These are phyloP conservation scores for Sceloporus undulatus DNA, from an alignment of 2,113 vertebrate species.

Conservation along the genomic window DNA sequence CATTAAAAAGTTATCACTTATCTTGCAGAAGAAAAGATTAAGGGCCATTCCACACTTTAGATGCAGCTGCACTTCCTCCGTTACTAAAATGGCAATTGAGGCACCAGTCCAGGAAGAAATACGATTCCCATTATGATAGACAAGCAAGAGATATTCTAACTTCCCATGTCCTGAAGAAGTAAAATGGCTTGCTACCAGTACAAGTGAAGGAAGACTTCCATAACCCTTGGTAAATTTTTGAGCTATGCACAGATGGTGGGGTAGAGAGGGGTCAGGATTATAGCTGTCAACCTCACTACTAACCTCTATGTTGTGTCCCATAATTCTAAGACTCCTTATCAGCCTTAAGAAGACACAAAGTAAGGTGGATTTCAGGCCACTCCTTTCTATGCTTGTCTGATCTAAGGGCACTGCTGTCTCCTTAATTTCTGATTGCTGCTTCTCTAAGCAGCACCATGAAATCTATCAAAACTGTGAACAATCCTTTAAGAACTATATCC, in stretches of 20 bases:
- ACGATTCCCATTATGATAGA: slow-evolving; percentile 71
- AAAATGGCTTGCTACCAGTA: slow-evolving; percentile 65
- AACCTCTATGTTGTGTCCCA: background rate
- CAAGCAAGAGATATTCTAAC: slow-evolving; percentile 64
- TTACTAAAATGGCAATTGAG: slow-evolving; percentile 76
- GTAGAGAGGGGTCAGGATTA: background rate
- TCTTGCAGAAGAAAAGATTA: slow-evolving; percentile 71
- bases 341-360: background rate
- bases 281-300: background rate
- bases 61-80: slow-evolving; percentile 67
- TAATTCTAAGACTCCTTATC: background rate
- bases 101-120: slow-evolving; percentile 69
- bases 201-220: slow-evolving; percentile 60
- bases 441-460: background rate
- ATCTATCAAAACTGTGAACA: background rate
- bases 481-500: background rate
- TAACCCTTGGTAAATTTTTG: background rate
- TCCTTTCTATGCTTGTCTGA: background rate
- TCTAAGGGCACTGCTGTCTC: background rate
- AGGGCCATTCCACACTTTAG: slow-evolving; percentile 68
- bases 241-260: background rate
- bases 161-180: slow-evolving; percentile 55
- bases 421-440: background rate
- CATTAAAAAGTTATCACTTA: slow-evolving; percentile 76
- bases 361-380: background rate